phyloP scores from a whole-genome alignment of 2,888 invertebrate species.

The Myopa testacea region DNA sequence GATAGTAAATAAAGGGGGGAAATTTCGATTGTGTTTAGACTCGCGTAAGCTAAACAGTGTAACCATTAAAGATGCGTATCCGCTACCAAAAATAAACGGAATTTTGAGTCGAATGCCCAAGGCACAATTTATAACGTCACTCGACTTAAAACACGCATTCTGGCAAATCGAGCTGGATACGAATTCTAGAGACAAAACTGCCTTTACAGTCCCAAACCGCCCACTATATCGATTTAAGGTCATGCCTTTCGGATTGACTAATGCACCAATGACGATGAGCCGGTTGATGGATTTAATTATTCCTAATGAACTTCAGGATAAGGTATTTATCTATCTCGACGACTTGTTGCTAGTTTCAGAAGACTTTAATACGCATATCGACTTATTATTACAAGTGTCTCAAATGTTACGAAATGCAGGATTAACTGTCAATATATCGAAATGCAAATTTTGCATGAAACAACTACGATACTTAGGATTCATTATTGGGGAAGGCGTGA shows the following conservation, averaged over 20 bases:
- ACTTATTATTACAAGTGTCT: constrained; percentile 24
- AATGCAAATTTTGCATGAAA: constrained; percentile 42
- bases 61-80: constrained; percentile 48
- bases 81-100: constrained; percentile 37
- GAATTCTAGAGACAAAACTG: constrained; percentile 35
- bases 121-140: constrained; percentile 37
- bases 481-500: constrained; percentile 40
- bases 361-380: constrained; percentile 33
- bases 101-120: constrained; percentile 38
- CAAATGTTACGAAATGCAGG: constrained; percentile 11
- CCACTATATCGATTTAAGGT: constrained; percentile 42
- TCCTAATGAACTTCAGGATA: constrained; percentile 33
- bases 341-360: constrained; percentile 38
- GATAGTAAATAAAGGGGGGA: constrained; percentile 49
- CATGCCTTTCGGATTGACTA: constrained; percentile 43
- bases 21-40: constrained; percentile 52
- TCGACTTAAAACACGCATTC: constrained; percentile 40
- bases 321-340: constrained; percentile 43
- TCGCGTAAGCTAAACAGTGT: constrained; percentile 52
- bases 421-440: constrained; percentile 33
- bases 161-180: constrained; percentile 42
- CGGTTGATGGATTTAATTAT: constrained; percentile 41
- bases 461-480: constrained; percentile 43
- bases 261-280: constrained; percentile 43
- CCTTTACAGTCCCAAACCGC: constrained; percentile 42